Evolutionary conservation across 2,888 invertebrate species (phyloP).

Genomic region (Neuroscelio doddi): DNA sequence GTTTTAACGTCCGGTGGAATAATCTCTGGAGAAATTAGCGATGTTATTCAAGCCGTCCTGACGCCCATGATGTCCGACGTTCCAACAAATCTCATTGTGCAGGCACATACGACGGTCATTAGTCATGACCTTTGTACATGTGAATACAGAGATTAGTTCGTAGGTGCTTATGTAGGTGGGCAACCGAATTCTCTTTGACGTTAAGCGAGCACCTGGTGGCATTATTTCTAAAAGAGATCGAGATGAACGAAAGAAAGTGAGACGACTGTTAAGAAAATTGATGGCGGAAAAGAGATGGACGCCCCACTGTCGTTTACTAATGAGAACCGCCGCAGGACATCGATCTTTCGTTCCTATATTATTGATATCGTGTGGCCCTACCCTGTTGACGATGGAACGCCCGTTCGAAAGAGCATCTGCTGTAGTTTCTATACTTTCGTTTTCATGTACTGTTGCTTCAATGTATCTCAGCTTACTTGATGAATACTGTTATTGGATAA

Average conservation of each 20-base stretch:
- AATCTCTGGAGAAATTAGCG: slow-evolving; percentile 53
- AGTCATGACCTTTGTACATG: slow-evolving; percentile 59
- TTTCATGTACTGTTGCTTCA: background rate
- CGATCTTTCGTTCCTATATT: slow-evolving; percentile 56
- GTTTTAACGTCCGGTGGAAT: too few species aligned
- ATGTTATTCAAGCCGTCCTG: slow-evolving; percentile 44
- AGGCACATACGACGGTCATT: slow-evolving; percentile 52
- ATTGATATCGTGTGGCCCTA: slow-evolving; percentile 54
- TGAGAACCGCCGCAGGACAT: slow-evolving; percentile 60
- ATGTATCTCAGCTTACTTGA: background rate
- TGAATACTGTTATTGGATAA: slow-evolving; percentile 7
- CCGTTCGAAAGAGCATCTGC: slow-evolving; percentile 1
- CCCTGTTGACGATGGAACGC: slow-evolving; percentile 7
- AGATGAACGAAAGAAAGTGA: slow-evolving; percentile 11
- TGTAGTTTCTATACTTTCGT: background rate
- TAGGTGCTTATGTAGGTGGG: slow-evolving; percentile 58
- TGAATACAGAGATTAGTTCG: slow-evolving; percentile 49
- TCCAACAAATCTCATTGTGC: slow-evolving; percentile 53
- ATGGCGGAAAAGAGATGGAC: slow-evolving; percentile 35
- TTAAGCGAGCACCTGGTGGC: slow-evolving; percentile 52
- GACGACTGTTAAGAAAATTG: slow-evolving; percentile 15
- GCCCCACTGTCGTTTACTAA: slow-evolving; percentile 58
- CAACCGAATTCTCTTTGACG: slow-evolving; percentile 43
- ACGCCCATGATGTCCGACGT: too few species aligned
- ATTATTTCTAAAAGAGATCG: slow-evolving; percentile 49